phyloP scores from a whole-genome alignment of 2,113 vertebrate species.

The Lipophrys pholis region DNA sequence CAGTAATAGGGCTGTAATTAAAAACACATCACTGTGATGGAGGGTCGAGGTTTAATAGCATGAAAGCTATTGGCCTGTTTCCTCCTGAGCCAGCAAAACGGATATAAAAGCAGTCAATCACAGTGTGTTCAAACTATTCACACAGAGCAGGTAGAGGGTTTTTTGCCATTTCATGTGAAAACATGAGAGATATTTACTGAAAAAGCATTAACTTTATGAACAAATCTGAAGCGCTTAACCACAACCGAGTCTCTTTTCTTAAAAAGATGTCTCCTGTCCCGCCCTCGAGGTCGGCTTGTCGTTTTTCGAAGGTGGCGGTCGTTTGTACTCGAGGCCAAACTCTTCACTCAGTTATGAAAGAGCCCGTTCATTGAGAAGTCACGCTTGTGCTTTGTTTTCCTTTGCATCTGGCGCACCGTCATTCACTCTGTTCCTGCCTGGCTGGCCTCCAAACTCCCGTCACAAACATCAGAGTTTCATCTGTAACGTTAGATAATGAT shows the following conservation, averaged over 20 bases:
- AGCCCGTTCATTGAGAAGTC: constrained; percentile 66
- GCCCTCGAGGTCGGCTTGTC: no score
- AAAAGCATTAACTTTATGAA: no score
- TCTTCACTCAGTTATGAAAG: constrained; percentile 61
- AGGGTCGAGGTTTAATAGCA: constrained; percentile 61
- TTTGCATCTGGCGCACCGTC: constrained; percentile 51
- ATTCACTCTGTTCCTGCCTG: constrained; percentile 63
- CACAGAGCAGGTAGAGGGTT: no score
- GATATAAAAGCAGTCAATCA: constrained; percentile 66
- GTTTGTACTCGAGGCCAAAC: constrained; percentile 56
- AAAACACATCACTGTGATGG: constrained; percentile 68
- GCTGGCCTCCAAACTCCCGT: constrained; percentile 55
- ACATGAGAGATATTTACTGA: no score
- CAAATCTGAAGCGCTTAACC: no score
- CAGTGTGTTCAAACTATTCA: constrained; percentile 43
- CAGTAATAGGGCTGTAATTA: constrained; percentile 71
- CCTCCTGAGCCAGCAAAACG: constrained; percentile 53
- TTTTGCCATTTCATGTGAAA: no score
- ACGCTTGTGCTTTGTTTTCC: constrained; percentile 61
- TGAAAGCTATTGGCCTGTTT: constrained; percentile 51
- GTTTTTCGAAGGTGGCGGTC: constrained; percentile 46
- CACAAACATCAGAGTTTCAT: constrained; percentile 62
- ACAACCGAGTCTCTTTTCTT: no score
- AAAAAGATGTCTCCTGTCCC: no score
- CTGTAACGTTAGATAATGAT: constrained; percentile 37